These are phyloP conservation scores for Laothoe populi DNA, from an alignment of 2,888 invertebrate genomes.

Conservation along the genomic window DNA sequence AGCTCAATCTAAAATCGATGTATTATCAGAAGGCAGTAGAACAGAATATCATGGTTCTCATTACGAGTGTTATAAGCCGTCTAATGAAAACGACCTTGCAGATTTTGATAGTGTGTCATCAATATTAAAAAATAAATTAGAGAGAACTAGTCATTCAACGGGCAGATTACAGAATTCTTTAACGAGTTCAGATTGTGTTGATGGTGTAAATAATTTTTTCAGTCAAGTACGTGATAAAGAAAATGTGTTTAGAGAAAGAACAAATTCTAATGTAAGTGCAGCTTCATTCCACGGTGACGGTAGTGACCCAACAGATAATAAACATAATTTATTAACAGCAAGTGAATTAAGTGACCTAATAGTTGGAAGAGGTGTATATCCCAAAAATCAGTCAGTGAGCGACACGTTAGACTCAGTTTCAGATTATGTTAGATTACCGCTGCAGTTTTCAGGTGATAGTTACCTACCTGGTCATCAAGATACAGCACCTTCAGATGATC, in stretches of 20 bases:
- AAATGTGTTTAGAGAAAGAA: constrained; percentile 84
- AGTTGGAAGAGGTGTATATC: constrained; percentile 92
- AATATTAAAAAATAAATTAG: constrained; percentile 81
- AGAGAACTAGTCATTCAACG: constrained; percentile 61
- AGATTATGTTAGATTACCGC: constrained; percentile 93
- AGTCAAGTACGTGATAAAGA: constrained; percentile 77
- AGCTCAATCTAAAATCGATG: constrained; percentile 85
- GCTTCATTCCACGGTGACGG: constrained; percentile 94
- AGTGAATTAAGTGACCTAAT: constrained; percentile 93
- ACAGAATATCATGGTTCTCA: constrained; percentile 81
- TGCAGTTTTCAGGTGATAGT: constrained; percentile 84
- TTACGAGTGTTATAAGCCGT: constrained; percentile 84
- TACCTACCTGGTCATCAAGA: constrained; percentile 85
- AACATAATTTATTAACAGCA: constrained; percentile 90
- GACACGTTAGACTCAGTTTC: constrained; percentile 95
- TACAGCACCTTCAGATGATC: constrained; percentile 85
- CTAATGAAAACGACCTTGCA: constrained; percentile 79
- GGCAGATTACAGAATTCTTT: constrained; percentile 56
- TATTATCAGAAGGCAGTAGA: constrained; percentile 71
- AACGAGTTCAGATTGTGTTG: constrained; percentile 80
- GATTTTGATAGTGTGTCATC: constrained; percentile 81
- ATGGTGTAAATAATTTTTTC: constrained; percentile 66
- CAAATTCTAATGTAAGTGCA: constrained; percentile 92
- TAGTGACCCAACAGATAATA: constrained; percentile 93
- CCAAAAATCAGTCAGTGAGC: constrained; percentile 89